Conservation (phyloP, 2,797 vertebrate genomes). For the Mastacembelus armatus region DNA sequence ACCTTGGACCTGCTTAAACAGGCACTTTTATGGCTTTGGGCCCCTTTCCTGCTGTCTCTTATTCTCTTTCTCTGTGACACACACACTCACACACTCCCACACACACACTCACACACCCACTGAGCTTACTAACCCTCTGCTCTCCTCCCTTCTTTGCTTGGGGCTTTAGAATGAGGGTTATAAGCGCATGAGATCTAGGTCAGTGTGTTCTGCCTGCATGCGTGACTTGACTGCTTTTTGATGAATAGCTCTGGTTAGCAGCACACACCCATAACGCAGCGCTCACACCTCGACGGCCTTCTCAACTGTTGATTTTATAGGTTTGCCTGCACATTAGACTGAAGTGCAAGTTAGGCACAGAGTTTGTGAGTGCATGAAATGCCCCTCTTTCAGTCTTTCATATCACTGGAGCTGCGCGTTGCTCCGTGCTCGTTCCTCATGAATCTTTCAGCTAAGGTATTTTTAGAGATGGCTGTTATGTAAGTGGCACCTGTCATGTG, state of each 20-base stretch:
- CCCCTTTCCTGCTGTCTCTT: constrained; percentile 12
- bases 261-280: constrained; percentile 19
- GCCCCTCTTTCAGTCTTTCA: constrained; percentile 40
- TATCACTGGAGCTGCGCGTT: constrained; percentile 48
- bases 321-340: constrained; percentile 16
- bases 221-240: constrained; percentile 56
- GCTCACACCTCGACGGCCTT: constrained; percentile 2
- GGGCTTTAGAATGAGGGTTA: constrained; percentile 68
- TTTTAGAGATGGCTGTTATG: constrained; percentile 83
- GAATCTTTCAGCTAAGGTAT: constrained; percentile 84
- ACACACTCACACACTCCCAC: constrained; percentile 1
- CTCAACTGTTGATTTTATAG: constrained; percentile 10
- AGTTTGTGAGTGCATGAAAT: constrained; percentile 21
- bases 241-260: constrained; percentile 40
- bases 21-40: constrained; percentile 52
- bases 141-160: constrained; percentile 29
- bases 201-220: constrained; percentile 65
- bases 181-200: constrained; percentile 71
- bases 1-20: constrained; percentile 64
- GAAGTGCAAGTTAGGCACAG: background rate
- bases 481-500: constrained; percentile 86
- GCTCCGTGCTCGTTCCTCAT: constrained; percentile 71
- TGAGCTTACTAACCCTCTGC: constrained; percentile 1
- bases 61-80: background rate
- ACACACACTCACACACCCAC: too few relatives aligned